Percentiles rank a stretch among this genome's conserved stretches.
These are phyloP conservation scores for Rhinogobius similis DNA, from an alignment of 2,113 vertebrate genomes.

Conservation along the genomic window DNA sequence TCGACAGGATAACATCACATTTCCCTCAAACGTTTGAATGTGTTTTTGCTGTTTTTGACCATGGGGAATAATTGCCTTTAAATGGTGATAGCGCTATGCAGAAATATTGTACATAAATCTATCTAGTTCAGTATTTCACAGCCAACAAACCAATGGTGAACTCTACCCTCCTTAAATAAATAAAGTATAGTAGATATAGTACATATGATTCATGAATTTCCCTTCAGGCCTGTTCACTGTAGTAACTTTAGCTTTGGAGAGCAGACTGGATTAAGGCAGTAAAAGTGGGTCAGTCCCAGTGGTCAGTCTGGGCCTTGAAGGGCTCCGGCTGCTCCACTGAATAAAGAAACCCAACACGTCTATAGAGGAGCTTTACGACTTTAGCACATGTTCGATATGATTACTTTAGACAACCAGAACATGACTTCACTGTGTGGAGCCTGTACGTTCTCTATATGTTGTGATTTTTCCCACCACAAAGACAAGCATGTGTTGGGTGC, in stretches of 20 bases:
- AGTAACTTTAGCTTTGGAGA: not conserved
- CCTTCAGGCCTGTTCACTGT: not conserved
- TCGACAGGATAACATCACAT: too few relatives aligned
- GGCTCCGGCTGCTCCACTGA: not conserved
- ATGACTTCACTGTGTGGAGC: not conserved
- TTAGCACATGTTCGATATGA: not conserved
- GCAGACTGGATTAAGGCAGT: not conserved
- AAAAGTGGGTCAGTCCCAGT: constrained; percentile 10
- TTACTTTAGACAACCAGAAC: not conserved
- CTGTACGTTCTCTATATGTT: not conserved
- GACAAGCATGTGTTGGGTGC: not conserved
- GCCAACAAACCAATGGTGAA: not conserved
- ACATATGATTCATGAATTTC: not conserved
- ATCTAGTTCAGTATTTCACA: too few relatives aligned
- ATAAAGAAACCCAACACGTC: not conserved
- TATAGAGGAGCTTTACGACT: not conserved
- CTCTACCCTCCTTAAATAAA: not conserved
- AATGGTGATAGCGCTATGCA: too few relatives aligned
- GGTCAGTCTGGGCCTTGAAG: constrained; percentile 6
- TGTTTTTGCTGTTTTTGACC: too few relatives aligned
- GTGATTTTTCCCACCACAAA: not conserved
- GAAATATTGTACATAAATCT: too few relatives aligned
- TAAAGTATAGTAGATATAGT: not conserved
- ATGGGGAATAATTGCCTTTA: too few relatives aligned
- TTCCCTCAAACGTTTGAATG: too few relatives aligned